Evolutionary conservation across 2,888 invertebrate genomes (phyloP).

Genomic region (Agriopis aurantiaria): DNA sequence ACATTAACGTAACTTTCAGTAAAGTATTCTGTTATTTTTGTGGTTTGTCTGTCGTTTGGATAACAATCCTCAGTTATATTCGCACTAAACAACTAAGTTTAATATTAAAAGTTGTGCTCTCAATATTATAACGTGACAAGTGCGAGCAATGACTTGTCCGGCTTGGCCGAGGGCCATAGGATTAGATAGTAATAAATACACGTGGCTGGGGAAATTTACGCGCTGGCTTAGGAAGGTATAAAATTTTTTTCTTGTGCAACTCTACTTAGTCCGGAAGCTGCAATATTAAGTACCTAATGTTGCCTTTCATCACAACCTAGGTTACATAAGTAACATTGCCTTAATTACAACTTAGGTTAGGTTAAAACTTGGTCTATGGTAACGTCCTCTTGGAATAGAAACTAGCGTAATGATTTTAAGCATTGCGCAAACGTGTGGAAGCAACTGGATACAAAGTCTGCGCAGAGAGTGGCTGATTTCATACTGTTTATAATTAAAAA

Average conservation of each 20-base stretch:
- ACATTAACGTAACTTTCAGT: not conserved
- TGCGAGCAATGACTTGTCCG: slow-evolving; percentile 43
- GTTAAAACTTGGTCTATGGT: no score
- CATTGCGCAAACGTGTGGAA: no score
- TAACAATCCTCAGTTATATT: not conserved
- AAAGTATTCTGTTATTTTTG: slow-evolving; percentile 24
- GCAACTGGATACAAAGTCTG: no score
- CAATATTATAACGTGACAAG: slow-evolving; percentile 43
- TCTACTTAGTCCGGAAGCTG: no score
- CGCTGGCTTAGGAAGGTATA: slow-evolving; percentile 1
- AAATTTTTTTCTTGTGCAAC: not conserved
- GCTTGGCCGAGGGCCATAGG: slow-evolving; percentile 35
- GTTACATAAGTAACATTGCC: no score
- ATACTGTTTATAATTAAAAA: no score
- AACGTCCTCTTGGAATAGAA: no score
- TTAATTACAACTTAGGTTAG: no score
- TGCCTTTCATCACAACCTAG: no score
- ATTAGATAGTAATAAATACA: slow-evolving; percentile 29
- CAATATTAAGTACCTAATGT: no score
- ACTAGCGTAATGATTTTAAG: no score
- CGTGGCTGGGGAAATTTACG: slow-evolving; percentile 2
- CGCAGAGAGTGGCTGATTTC: no score
- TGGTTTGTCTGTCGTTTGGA: not conserved
- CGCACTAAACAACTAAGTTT: slow-evolving; percentile 26
- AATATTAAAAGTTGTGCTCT: slow-evolving; percentile 38